Evolutionary conservation across 2,888 invertebrate genomes (phyloP), one percentile per base, ranked within the genome.

Genomic region (Drosophila testacea): DNA sequence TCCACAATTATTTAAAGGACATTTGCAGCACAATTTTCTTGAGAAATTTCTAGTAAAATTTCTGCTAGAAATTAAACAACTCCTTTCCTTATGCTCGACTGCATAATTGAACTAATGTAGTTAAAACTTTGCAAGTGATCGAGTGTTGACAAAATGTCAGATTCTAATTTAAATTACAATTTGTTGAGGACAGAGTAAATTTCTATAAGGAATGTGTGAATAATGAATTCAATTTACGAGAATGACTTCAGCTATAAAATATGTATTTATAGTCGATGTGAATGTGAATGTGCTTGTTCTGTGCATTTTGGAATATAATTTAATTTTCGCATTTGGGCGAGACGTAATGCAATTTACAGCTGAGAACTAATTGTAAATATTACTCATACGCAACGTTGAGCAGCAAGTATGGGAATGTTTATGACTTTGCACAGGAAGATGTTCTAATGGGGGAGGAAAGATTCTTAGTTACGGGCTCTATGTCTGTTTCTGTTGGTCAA

Each of bases 311-410:
- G 4, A 50, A 50, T 22, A 11, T 81, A 86, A 83, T 83, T 83
- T 65, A 70, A 79, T 86, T 86, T 81, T 28, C 50, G 71, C 67
- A 81, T 65, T 70, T 64, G 68, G 47, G 66, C 65, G 41, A 34
- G 61, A 42, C 42, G 57, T 72, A 86, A 86, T 83, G 73, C 77
- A 81, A 83, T 83, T 83, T 86, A 66, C 83, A 59, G 70, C 65
- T 69, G 22, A 36, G 50, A 64, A 55, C 34, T 57, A 61, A 67
- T 67, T 81, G 62, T 69, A 75, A 83, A 83, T 86, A 83, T 86
- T 54, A 59, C 81, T 64, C 71, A 83, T 81, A 73, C 84, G 87
- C 84, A 81, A 79, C 69, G 80, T 54, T 77, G 84, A n/a, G 27
- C 57, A 54, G 6, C 41, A 64, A 65, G 73, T 63, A 77, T 79